Percentiles rank a stretch among this genome's conserved stretches.
Conservation (phyloP, 2,888 invertebrate genomes). For the Acrobeloides nanus region DNA sequence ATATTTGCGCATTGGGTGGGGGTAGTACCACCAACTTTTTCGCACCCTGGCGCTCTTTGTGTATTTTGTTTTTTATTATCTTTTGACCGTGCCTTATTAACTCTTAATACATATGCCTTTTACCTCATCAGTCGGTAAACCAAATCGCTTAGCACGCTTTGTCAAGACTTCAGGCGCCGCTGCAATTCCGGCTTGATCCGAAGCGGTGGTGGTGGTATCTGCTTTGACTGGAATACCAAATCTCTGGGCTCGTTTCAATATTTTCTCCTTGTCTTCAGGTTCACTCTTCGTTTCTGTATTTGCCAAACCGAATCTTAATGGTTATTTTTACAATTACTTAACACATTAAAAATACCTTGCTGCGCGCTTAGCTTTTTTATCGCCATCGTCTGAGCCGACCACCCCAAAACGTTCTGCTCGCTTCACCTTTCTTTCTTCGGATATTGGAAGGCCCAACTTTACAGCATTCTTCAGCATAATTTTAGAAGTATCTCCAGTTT, state of each 20-base stretch:
- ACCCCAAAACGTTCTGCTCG: not conserved
- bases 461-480: slow-evolving; percentile 8
- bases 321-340: not conserved
- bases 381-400: no score
- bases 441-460: slow-evolving; percentile 1
- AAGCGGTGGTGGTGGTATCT: not conserved
- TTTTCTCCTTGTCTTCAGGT: not conserved
- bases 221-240: not conserved
- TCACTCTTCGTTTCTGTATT: not conserved
- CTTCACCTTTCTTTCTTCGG: not conserved
- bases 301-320: not conserved
- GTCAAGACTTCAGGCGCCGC: not conserved
- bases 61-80: no score
- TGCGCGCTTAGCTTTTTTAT: no score
- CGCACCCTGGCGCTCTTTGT: no score
- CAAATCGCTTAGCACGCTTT: slow-evolving; percentile 11
- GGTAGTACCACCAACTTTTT: no score
- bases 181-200: no score
- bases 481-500: slow-evolving; percentile 3
- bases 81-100: no score
- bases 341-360: no score
- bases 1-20: no score
- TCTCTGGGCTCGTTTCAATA: not conserved
- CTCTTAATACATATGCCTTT: no score
- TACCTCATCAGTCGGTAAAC: slow-evolving; percentile 9